These are phyloP conservation scores for Sardina pilchardus DNA, from an alignment of 2,113 vertebrate genomes.

Conservation along the genomic window DNA sequence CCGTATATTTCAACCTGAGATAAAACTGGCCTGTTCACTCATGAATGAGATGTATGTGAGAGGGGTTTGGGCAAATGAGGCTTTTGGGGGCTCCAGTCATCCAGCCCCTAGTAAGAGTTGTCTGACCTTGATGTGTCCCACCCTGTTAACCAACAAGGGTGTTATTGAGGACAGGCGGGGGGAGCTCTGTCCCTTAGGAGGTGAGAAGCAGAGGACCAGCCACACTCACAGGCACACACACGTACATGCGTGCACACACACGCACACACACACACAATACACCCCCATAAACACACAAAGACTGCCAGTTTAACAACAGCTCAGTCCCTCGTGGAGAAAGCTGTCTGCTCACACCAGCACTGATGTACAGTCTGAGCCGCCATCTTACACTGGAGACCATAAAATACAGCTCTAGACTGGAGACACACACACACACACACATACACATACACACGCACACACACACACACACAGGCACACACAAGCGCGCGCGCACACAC, in stretches of 20 bases:
- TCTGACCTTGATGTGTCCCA: not conserved
- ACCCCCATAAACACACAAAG: too few relatives aligned
- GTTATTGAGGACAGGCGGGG: not conserved
- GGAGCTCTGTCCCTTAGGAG: not conserved
- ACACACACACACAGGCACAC: not conserved
- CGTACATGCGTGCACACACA: too few relatives aligned
- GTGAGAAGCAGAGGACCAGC: too few relatives aligned
- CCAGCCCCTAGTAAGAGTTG: not conserved
- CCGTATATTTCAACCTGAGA: not conserved
- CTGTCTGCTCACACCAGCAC: not conserved
- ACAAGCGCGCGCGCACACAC: conserved; percentile 22
- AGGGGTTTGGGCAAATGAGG: not conserved
- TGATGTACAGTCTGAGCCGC: not conserved
- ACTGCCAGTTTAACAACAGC: not conserved
- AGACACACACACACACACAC: not conserved
- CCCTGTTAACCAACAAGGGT: not conserved
- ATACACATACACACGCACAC: not conserved
- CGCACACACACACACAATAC: too few relatives aligned
- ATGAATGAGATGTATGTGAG: not conserved
- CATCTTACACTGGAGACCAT: not conserved
- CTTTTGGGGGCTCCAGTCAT: not conserved
- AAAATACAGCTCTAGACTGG: not conserved
- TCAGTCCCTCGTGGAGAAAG: not conserved
- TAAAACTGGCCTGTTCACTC: not conserved
- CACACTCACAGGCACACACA: too few relatives aligned